Conservation (phyloP, 1,140 invertebrate genomes). For the Drosophila ohnishii region DNA sequence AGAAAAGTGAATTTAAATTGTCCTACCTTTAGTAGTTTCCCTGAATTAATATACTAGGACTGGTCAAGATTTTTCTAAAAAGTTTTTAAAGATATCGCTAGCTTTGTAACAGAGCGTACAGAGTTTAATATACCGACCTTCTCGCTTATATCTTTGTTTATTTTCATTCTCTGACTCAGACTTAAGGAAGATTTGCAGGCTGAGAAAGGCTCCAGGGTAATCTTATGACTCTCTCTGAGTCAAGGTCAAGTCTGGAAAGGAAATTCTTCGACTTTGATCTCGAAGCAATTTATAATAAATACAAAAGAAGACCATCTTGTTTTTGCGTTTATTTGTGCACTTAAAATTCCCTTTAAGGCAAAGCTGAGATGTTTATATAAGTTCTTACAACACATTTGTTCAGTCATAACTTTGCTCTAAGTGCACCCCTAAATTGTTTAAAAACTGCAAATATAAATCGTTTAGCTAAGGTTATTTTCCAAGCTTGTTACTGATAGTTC, state of each 20-base stretch:
- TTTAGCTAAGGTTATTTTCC: background rate
- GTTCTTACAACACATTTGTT: background rate
- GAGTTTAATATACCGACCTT: background rate
- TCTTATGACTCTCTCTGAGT: slow-evolving; percentile 9
- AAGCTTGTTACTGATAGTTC: background rate
- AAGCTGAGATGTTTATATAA: background rate
- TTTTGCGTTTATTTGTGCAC: background rate
- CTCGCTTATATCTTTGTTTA: background rate
- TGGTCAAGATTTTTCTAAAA: too few species aligned
- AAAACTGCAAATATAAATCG: background rate
- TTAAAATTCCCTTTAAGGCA: background rate
- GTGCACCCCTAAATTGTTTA: background rate
- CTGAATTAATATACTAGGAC: too few species aligned
- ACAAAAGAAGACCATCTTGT: background rate
- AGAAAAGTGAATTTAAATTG: background rate
- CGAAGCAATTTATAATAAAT: background rate
- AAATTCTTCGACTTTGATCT: slow-evolving; percentile 1
- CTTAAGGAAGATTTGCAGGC: background rate
- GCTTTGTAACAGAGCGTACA: background rate
- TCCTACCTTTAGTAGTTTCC: too few species aligned
- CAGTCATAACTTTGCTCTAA: background rate
- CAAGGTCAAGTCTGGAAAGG: slow-evolving; percentile 17
- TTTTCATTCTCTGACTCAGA: slow-evolving; percentile 18
- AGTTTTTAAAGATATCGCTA: background rate
- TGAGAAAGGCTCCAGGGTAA: slow-evolving; percentile 1